Base-by-base conservation (phyloP, 2,797 vertebrate species). In the Oreortyx pictus region DNA sequence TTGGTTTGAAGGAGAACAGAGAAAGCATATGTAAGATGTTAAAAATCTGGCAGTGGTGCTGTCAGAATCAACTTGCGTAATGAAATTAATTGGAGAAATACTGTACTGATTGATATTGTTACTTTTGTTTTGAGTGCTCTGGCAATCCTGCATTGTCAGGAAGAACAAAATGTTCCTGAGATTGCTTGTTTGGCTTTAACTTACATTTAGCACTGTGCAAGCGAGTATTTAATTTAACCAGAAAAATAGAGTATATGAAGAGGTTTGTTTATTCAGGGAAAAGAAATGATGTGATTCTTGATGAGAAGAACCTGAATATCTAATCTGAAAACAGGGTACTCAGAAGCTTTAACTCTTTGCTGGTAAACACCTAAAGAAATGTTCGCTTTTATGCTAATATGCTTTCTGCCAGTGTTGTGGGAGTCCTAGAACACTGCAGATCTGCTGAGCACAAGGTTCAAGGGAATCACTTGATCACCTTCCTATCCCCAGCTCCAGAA, bases 151-250 rank as follows among this genome's bases (percentile, higher is more conserved):
- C 11, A 67, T 54, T 75, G 70, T 92, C 46, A 49, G 52, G 75
- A 86, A 71, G 57, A 92, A 94, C 85, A 93, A 92, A 94, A 93
- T 89, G 68, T 96, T 93, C 81, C 71, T 20, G 29, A 64, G 72
- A 89, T 95, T 95, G 37, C 96, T 83, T 60, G 70, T 72, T 96
- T 94, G 24, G 18, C 33, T 84, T 91, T 87, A 81, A 56, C 27
- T 62, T 77, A 49, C 74, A 49, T 89, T 37, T n/a, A 94, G 31
- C 29, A 60, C 35, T 81, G 29, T 84, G 33, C 72, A 93, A 85
- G 54, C 70, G 61, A 94, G 83, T 81, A 89, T 92, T 94, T 82
- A 67, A 47, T 88, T 76, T 92, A 84, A 71, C 25, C 37, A 81
- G 74, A 86, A 93, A 93, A 92, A 61, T 49, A 77, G 91, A 68